phyloP scores from a whole-genome alignment of 2,113 vertebrate genomes.

The Hippoglossus stenolepis region DNA sequence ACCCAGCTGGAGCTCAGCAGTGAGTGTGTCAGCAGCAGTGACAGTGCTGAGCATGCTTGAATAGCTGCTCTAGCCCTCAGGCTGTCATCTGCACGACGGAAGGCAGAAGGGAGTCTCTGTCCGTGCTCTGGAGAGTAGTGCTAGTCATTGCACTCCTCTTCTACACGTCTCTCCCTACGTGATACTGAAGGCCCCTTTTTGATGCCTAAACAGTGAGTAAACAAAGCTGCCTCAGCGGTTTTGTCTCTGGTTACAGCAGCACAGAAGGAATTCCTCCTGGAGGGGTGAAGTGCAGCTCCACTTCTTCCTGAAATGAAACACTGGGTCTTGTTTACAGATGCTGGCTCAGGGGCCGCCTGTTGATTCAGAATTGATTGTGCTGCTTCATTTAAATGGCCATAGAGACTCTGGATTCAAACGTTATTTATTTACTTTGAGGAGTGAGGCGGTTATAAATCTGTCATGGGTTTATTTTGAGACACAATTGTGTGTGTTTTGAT shows the following conservation, averaged over 20 bases:
- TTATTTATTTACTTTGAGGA: not conserved
- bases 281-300: slow-evolving; percentile 22
- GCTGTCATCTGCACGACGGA: slow-evolving; percentile 50
- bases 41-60: not conserved
- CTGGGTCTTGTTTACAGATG: slow-evolving; percentile 37
- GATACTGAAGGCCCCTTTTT: slow-evolving; percentile 37
- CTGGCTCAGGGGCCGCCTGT: slow-evolving; percentile 3
- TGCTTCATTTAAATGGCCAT: slow-evolving; percentile 35
- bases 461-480: not conserved
- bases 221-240: slow-evolving; percentile 67
- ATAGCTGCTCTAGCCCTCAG: slow-evolving; percentile 12
- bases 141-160: slow-evolving; percentile 5
- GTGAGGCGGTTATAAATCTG: not conserved
- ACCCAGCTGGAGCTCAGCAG: slow-evolving; percentile 21
- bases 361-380: slow-evolving; percentile 26
- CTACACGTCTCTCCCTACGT: slow-evolving; percentile 1
- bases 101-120: slow-evolving; percentile 58
- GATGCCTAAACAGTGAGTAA: slow-evolving; percentile 60
- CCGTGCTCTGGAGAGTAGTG: slow-evolving; percentile 13
- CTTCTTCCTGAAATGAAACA: slow-evolving; percentile 25
- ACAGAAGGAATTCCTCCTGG: slow-evolving; percentile 42
- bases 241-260: slow-evolving; percentile 44
- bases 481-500: not conserved
- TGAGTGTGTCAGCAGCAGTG: slow-evolving; percentile 10
- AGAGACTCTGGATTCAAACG: not conserved